Base-by-base conservation (phyloP, 2,797 vertebrate genomes). In the Perodicticus potto region DNA sequence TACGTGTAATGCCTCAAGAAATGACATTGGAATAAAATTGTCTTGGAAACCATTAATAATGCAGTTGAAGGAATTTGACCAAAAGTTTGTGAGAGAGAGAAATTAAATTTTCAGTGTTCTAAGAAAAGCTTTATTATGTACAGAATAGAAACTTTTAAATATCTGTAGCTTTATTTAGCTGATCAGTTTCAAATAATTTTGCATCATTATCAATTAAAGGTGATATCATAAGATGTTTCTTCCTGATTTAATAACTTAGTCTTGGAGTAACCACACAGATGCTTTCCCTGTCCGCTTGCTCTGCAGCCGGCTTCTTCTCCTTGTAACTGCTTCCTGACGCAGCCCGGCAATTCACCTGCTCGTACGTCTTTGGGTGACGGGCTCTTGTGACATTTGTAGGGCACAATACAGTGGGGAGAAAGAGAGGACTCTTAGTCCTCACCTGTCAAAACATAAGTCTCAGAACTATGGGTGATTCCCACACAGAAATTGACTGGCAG, bases 21-120 rank as follows among this genome's bases (percentile, higher is more conserved):
- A 78, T 70, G 34, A 88, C 57, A 72, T 12, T 82, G 22, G 9
- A 32, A 45, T 93, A 27, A 61, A 91, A 55, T 40, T 73, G 20
- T 32, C 37, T 86, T 89, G 27, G 83, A 85, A 81, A 49, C 14
- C 45, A 86, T 94, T 91, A 93, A 89, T 96, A 89, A 96, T 92
- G 93, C 81, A 74, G 53, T 27, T 70, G 61, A 84, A 85, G 49
- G 37, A 92, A 95, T 53, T 53, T 65, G 59, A 73, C 45, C 93
- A 76, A 82, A 88, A 83, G 69, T 80, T 90, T 92, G 40, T 5
- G 40, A 40, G 40, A 40, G 34, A 94, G 73, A 95, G n/a, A 94
- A 95, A 93, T 73, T 91, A 88, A 90, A 72, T 55, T 78, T 88
- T 93, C 37, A 93, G 19, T 94, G 69, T 91, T 90, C 73, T 86